These are phyloP conservation scores for Malthinus flaveolus DNA, from an alignment of 2,888 invertebrate genomes.

Conservation along the genomic window DNA sequence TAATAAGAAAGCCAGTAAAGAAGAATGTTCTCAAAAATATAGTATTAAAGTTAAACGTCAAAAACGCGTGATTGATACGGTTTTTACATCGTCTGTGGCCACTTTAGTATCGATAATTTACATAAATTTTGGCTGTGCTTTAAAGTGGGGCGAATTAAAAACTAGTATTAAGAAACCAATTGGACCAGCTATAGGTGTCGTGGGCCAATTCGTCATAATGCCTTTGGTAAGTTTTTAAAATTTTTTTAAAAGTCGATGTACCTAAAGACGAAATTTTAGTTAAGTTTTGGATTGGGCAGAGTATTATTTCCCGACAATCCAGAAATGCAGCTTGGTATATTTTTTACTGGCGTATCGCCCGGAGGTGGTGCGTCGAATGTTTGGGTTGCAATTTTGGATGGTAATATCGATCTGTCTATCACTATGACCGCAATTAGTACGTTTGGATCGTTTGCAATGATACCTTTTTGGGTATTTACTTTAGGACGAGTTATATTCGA, in stretches of 20 bases:
- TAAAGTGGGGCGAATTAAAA: slow-evolving; percentile 73
- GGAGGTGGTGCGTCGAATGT: slow-evolving; percentile 97
- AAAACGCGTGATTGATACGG: slow-evolving; percentile 67
- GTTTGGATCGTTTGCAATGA: slow-evolving; percentile 83
- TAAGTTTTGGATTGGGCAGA: slow-evolving; percentile 73
- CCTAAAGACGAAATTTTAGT: slow-evolving; percentile 56
- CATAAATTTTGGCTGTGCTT: slow-evolving; percentile 89
- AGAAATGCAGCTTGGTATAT: slow-evolving; percentile 80
- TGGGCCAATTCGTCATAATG: slow-evolving; percentile 81
- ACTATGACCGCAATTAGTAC: slow-evolving; percentile 91
- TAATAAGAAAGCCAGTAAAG: background rate
- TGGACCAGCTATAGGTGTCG: slow-evolving; percentile 77
- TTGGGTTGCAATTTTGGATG: slow-evolving; percentile 90
- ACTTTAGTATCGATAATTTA: slow-evolving; percentile 78
- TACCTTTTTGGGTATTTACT: slow-evolving; percentile 91
- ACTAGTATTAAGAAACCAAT: slow-evolving; percentile 70
- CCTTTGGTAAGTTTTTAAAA: slow-evolving; percentile 68
- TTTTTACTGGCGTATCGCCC: slow-evolving; percentile 87
- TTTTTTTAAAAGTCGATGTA: slow-evolving; percentile 10
- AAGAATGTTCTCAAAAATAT: too few species aligned
- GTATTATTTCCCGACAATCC: slow-evolving; percentile 69
- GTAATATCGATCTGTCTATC: slow-evolving; percentile 90
- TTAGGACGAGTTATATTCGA: slow-evolving; percentile 71
- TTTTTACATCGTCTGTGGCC: slow-evolving; percentile 77
- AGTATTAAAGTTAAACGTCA: slow-evolving; percentile 43